phyloP scores from a whole-genome alignment of 1,140 invertebrate genomes.

The Eufriesea mexicana region DNA sequence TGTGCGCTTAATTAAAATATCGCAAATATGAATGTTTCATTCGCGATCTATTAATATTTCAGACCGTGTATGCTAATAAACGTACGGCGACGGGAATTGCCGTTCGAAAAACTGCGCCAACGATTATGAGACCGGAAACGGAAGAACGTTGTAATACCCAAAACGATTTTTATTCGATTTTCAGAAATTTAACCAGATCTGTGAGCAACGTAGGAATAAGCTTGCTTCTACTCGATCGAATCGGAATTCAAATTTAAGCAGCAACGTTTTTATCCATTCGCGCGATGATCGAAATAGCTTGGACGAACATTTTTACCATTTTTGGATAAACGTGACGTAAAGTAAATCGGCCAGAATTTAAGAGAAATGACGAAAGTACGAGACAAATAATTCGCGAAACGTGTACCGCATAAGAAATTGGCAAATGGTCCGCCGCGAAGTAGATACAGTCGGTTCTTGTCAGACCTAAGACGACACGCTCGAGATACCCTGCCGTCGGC shows the following conservation, averaged over 20 bases:
- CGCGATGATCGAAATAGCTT: neutral
- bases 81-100: no score
- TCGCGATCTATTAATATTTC: conserved; percentile 17
- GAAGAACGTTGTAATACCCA: no score
- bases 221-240: neutral
- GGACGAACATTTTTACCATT: no score
- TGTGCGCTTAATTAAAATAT: conserved; percentile 43
- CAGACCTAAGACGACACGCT: conserved; percentile 61
- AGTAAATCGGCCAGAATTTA: neutral
- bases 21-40: conserved; percentile 16
- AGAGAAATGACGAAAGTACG: neutral
- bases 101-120: neutral
- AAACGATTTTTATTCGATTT: neutral
- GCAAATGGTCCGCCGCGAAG: conserved; percentile 50
- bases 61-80: neutral
- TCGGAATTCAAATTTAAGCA: neutral
- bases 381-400: neutral
- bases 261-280: neutral
- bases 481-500: conserved; percentile 64
- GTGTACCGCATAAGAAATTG: neutral
- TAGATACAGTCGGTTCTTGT: conserved; percentile 62
- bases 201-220: neutral
- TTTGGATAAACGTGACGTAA: neutral
- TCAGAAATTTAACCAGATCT: neutral
- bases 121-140: neutral